Evolutionary conservation across 2,888 invertebrate genomes (phyloP).

Genomic region (Catocala nupta): DNA sequence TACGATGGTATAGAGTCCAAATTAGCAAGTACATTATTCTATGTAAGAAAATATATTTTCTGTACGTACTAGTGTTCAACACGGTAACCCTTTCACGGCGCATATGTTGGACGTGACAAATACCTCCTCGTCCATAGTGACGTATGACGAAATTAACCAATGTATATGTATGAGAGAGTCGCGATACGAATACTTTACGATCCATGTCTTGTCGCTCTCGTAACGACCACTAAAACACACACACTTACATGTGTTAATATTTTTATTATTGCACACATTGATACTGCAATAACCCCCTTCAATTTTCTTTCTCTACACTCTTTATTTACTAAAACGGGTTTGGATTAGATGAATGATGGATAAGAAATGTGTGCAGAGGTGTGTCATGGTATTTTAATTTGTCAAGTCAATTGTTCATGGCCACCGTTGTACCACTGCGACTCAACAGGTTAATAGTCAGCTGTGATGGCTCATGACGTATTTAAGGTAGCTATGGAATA

Average conservation of each 20-base stretch:
- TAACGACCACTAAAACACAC: conserved; percentile 18
- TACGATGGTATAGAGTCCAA: no score
- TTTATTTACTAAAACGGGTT: conserved; percentile 46
- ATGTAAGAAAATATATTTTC: no score
- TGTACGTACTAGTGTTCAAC: neutral
- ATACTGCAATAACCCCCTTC: conserved; percentile 49
- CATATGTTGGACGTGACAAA: conserved; percentile 13
- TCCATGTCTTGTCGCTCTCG: conserved; percentile 20
- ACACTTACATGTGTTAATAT: conserved; percentile 48
- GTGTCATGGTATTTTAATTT: no score
- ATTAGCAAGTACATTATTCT: no score
- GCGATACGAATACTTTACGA: conserved; percentile 41
- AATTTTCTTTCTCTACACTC: conserved; percentile 44
- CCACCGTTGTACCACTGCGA: no score
- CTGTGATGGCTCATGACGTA: no score
- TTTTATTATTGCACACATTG: conserved; percentile 48
- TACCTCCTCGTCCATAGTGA: conserved; percentile 21
- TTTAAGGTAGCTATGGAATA: no score
- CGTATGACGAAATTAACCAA: conserved; percentile 27
- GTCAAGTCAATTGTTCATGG: no score
- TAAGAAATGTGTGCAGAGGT: conserved; percentile 15
- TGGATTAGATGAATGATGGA: conserved; percentile 28
- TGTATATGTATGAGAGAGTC: conserved; percentile 44
- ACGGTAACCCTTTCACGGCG: conserved; percentile 1
- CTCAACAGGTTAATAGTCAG: no score